Conservation (phyloP, 30 jellyfish, hydroid and myxozoan species). For the Calvadosia cruxmelitensis region DNA sequence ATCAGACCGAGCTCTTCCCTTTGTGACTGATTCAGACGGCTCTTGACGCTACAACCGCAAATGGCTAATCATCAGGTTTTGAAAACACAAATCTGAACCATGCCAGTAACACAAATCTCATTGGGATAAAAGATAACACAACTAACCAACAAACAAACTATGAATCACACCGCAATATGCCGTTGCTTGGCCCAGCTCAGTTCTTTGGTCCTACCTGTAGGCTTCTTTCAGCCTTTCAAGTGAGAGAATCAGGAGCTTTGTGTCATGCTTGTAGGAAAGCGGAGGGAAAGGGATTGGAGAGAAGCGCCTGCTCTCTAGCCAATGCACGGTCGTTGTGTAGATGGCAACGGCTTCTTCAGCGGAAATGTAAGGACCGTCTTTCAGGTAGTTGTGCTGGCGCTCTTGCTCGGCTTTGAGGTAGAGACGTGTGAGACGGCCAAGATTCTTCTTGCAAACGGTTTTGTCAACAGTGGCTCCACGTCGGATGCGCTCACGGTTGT, state of each 20-base stretch:
- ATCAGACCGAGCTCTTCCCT: slow-evolving; percentile 96
- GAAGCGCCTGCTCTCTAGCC: slow-evolving; percentile 96
- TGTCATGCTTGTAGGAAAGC: slow-evolving; percentile 94
- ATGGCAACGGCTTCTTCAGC: slow-evolving; percentile 99
- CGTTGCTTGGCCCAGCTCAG: too few relatives aligned
- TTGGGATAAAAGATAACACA: too few relatives aligned
- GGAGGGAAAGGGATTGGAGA: slow-evolving; percentile 99
- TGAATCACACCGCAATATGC: too few relatives aligned
- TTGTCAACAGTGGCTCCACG: slow-evolving; percentile 99
- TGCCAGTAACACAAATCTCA: too few relatives aligned
- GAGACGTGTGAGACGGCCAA: slow-evolving; percentile 90
- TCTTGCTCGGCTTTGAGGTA: slow-evolving; percentile 98
- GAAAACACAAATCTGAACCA: too few relatives aligned
- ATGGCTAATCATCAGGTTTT: too few relatives aligned
- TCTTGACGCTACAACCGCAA: slow-evolving; percentile 64
- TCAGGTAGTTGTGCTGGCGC: slow-evolving; percentile 90
- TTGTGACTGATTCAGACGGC: slow-evolving; percentile 97
- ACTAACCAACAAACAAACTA: too few relatives aligned
- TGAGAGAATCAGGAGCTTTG: slow-evolving; percentile 86
- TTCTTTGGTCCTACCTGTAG: slow-evolving; percentile 53
- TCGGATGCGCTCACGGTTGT: slow-evolving; percentile 96
- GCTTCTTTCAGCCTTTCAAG: slow-evolving; percentile 95
- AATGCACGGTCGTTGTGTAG: slow-evolving; percentile 96
- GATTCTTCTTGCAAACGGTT: slow-evolving; percentile 96
- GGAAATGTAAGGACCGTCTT: slow-evolving; percentile 99